A percentile compares a stretch with the other conserved stretches of the same genome.
Conservation (phyloP, 2,797 vertebrate species). For the Periophthalmus magnuspinnatus region DNA sequence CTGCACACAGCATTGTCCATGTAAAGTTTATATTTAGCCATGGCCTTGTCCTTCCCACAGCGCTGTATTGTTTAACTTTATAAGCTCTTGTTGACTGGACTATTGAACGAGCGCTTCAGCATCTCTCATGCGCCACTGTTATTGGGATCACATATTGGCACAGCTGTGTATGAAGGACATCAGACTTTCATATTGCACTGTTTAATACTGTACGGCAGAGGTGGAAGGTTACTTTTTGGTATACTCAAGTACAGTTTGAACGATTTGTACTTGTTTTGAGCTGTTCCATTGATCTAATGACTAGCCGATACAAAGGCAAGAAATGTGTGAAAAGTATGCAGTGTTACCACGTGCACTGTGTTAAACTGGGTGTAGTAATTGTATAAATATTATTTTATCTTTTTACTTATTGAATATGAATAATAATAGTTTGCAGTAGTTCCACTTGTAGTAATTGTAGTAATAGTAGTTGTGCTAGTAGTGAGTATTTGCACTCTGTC, state of each 20-base stretch:
- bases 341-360: too few species aligned
- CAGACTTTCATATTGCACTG: neutral
- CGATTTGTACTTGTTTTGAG: too few species aligned
- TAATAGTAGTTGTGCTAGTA: conserved; percentile 1
- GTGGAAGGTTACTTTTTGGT: neutral
- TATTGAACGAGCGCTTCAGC: conserved; percentile 27
- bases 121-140: conserved; percentile 27
- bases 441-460: too few species aligned
- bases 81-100: conserved; percentile 32
- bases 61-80: conserved; percentile 17
- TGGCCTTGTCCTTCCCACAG: neutral
- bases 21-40: conserved; percentile 1
- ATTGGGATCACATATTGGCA: conserved; percentile 58
- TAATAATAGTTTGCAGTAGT: neutral
- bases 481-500: too few species aligned
- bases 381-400: too few species aligned
- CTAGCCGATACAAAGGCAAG: too few species aligned
- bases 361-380: too few species aligned
- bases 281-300: too few species aligned
- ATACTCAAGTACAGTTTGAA: neutral
- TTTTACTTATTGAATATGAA: too few species aligned
- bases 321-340: neutral
- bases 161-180: conserved; percentile 46
- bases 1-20: conserved; percentile 15
- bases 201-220: neutral